A percentile compares a stretch with the other conserved stretches of the same genome.
phyloP scores from a whole-genome alignment of 1,140 invertebrate genomes.

The Drosophila ercepeae region DNA sequence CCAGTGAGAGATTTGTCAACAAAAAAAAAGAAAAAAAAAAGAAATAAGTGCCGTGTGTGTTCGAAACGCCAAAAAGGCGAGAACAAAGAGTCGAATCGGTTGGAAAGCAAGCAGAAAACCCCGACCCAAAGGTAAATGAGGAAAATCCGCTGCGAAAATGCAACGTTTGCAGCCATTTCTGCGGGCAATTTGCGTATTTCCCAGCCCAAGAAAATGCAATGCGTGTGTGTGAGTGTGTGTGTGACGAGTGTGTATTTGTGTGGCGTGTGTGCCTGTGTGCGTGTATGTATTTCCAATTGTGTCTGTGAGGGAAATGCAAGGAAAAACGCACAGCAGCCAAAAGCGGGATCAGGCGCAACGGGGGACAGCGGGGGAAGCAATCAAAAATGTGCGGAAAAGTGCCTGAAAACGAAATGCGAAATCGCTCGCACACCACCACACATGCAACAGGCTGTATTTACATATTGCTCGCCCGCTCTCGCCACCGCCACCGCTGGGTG shows the following conservation, averaged over 20 bases:
- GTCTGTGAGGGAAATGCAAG: conserved; percentile 51
- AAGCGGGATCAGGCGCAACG: too few relatives aligned
- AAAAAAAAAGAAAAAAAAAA: conserved; percentile 22
- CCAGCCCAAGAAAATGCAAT: conserved; percentile 45
- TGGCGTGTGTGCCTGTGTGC: conserved; percentile 18
- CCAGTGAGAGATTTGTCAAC: conserved; percentile 23
- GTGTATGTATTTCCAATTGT: conserved; percentile 67
- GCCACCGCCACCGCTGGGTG: conserved; percentile 1
- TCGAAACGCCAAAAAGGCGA: conserved; percentile 46
- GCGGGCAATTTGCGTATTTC: conserved; percentile 47
- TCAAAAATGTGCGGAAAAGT: conserved; percentile 55
- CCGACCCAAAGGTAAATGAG: conserved; percentile 12
- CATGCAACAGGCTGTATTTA: conserved; percentile 63
- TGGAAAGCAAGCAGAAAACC: conserved; percentile 32
- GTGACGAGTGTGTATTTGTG: conserved; percentile 45
- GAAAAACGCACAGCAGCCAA: conserved; percentile 29
- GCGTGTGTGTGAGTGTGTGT: conserved; percentile 23
- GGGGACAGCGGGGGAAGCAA: conserved; percentile 11
- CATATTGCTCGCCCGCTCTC: conserved; percentile 59
- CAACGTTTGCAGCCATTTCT: conserved; percentile 20
- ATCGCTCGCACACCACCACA: conserved; percentile 39
- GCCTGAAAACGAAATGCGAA: conserved; percentile 49
- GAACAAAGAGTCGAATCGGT: conserved; percentile 38
- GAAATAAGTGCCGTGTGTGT: conserved; percentile 44
- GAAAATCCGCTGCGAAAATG: background rate